Evolutionary conservation across 2,888 invertebrate genomes (phyloP), one percentile per base, ranked within the genome.

Genomic region (Sphaerophoria taeniata): DNA sequence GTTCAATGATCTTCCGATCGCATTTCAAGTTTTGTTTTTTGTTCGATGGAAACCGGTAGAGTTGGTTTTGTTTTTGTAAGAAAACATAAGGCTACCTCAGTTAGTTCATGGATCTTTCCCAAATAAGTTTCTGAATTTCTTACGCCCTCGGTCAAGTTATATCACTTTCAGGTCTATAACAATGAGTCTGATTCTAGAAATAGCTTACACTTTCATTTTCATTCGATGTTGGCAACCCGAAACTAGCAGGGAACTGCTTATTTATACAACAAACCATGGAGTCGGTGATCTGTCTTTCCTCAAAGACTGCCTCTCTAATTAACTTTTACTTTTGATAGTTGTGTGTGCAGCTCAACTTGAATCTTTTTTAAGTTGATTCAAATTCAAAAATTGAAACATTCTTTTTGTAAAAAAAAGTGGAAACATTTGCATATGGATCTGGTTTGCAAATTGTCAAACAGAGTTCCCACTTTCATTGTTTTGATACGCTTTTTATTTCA

Each of bases 291-390:
- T 56, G 58, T 39, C 65, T 67, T 63, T 61, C 33, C 58, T 36
- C 11, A 58, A 55, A 61, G 49, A 56, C 24, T 51, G 14, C 72
- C 72, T 78, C 82, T 78, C 82, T 78, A 73, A 82, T 73, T 73
- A 72, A 83, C 82, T 83, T 73, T 83, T 83, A 83, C 82, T 83
- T 83, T 83, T 78, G 53, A 73, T 39, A 24, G 49, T 47, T 61
- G 56, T 31, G 60, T 43, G 43, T 43, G 43, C 43, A 43, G 43
- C 11, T 43, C 53, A 7, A 53, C 63, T 76, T 49, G 49, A 69
- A 53, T 7, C 24, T 60, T 74, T 53, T 70, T 65, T 67, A 63
- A 31, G 9, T 51, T 63, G 45, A 14, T n/a, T 31, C 58, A 43
- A 49, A 63, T 33, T 61, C 36, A 74, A 43, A 61, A 72, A 67